phyloP scores from a whole-genome alignment of 2,797 vertebrate species.

The Xenentodon cancila region DNA sequence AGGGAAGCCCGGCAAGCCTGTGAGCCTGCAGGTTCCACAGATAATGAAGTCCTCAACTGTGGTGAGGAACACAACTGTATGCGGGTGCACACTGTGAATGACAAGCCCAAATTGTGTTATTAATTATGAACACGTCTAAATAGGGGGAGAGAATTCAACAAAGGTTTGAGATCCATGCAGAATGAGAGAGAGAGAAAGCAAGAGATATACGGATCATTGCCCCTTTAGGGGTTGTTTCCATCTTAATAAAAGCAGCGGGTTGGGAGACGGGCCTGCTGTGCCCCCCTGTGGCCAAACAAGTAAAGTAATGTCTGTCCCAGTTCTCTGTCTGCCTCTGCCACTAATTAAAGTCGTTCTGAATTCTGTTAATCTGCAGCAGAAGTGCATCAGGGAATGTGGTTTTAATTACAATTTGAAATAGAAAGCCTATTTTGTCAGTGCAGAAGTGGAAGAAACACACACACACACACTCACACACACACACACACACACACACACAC shows the following conservation, averaged over 20 bases:
- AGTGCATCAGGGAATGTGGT: slow-evolving; percentile 12
- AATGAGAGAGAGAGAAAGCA: slow-evolving; percentile 45
- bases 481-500: neutral
- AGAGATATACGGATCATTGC: slow-evolving; percentile 50
- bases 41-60: slow-evolving; percentile 70
- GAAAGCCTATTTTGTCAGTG: neutral
- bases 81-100: slow-evolving; percentile 41
- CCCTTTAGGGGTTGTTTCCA: slow-evolving; percentile 43
- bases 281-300: slow-evolving; percentile 81
- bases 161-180: slow-evolving; percentile 52
- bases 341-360: slow-evolving; percentile 50
- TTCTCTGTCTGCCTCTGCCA: slow-evolving; percentile 21
- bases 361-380: slow-evolving; percentile 35
- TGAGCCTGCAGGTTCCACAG: slow-evolving; percentile 41
- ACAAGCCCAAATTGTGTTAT: slow-evolving; percentile 73
- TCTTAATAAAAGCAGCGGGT: slow-evolving; percentile 61
- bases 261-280: slow-evolving; percentile 77
- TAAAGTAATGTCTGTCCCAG: slow-evolving; percentile 55
- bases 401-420: slow-evolving; percentile 12
- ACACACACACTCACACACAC: neutral
- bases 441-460: neutral
- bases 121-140: slow-evolving; percentile 74
- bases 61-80: slow-evolving; percentile 30
- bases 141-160: slow-evolving; percentile 64
- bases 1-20: slow-evolving; percentile 42